phyloP scores from a whole-genome alignment of 2,113 vertebrate genomes.

The Tapirus terrestris region DNA sequence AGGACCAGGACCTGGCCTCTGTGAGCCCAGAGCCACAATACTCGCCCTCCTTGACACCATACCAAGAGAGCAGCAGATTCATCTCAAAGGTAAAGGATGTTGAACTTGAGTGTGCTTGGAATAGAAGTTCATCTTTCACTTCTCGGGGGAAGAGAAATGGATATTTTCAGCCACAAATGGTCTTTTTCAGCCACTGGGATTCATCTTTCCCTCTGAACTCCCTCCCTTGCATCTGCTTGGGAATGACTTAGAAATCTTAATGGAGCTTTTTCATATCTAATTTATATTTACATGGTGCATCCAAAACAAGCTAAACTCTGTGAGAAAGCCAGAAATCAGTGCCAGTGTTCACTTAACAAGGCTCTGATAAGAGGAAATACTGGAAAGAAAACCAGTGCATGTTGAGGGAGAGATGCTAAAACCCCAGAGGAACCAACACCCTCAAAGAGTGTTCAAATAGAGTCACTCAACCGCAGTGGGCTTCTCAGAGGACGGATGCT shows the following conservation, averaged over 20 bases:
- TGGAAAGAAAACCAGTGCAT: background rate
- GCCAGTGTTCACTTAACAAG: background rate
- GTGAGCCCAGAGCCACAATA: background rate
- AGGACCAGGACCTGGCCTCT: conserved; percentile 69
- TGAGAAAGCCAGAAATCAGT: background rate
- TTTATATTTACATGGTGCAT: background rate
- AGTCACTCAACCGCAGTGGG: fast-evolving
- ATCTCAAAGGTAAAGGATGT: conserved; percentile 79
- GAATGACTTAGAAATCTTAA: background rate
- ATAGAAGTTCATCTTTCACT: background rate
- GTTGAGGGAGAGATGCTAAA: background rate
- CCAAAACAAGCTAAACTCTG: background rate
- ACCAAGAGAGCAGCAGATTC: conserved; percentile 58
- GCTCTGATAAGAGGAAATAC: background rate
- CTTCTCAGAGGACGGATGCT: background rate
- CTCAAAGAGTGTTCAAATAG: background rate
- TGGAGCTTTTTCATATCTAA: background rate
- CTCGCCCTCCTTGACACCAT: background rate
- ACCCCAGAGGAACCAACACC: background rate
- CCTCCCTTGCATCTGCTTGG: background rate
- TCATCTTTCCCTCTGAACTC: background rate
- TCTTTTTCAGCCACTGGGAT: background rate
- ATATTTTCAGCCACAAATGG: background rate
- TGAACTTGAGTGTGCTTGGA: background rate
- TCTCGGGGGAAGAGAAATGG: background rate